Evolutionary conservation across 2,113 vertebrate species (phyloP).

Genomic region (Thryonomys swinderianus): DNA sequence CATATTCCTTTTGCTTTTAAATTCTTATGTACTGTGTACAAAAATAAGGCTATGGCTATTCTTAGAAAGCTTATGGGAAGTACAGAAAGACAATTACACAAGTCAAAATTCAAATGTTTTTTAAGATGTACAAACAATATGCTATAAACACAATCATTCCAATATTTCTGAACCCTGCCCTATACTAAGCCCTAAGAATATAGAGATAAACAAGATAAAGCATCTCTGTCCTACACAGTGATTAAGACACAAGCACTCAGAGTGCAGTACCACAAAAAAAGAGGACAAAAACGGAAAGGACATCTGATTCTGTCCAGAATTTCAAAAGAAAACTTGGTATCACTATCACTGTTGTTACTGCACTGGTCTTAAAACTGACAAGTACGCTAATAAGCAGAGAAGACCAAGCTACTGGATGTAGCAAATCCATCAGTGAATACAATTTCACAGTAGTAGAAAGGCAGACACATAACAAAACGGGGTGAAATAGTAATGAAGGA

Average conservation of each 20-base stretch:
- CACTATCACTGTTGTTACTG: neutral
- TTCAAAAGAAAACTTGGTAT: neutral
- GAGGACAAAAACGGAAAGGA: neutral
- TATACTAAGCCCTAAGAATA: slow-evolving; percentile 19
- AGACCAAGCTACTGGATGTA: neutral
- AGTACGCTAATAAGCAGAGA: slow-evolving; percentile 33
- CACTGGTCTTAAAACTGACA: slow-evolving; percentile 17
- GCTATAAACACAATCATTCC: slow-evolving; percentile 3
- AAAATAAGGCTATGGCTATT: neutral
- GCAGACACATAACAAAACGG: neutral
- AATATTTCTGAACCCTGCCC: neutral
- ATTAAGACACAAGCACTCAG: neutral
- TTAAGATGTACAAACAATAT: neutral
- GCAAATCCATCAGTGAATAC: slow-evolving; percentile 17
- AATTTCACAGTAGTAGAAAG: neutral
- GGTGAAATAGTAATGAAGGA: neutral
- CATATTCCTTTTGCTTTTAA: neutral
- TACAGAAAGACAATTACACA: neutral
- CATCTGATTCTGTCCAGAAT: neutral
- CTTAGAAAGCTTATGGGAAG: slow-evolving; percentile 5
- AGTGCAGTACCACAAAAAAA: slow-evolving; percentile 20
- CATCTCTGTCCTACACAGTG: neutral
- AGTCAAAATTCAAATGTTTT: slow-evolving; percentile 26
- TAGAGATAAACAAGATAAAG: slow-evolving; percentile 6
- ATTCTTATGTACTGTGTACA: neutral